phyloP scores from a whole-genome alignment of 2,797 vertebrate species.

The Semaprochilodus insignis region DNA sequence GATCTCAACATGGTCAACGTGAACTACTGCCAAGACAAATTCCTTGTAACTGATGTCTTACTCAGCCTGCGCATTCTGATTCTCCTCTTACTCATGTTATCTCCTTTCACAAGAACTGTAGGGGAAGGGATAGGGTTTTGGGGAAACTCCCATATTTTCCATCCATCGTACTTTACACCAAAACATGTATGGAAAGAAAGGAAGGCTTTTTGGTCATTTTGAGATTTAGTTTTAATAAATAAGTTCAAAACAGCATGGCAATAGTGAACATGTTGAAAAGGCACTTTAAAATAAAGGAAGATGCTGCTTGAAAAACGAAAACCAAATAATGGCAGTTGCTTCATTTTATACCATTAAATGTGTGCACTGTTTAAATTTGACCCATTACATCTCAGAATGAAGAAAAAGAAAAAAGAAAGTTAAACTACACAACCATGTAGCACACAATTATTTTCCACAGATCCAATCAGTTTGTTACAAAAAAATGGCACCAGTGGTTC shows the following conservation, averaged over 20 bases:
- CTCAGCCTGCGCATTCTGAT: background rate
- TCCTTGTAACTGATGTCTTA: background rate
- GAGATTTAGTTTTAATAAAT: slow-evolving; percentile 54
- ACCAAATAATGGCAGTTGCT: background rate
- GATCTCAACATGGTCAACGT: too few relatives aligned
- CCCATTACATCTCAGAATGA: background rate
- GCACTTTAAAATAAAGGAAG: slow-evolving; percentile 50
- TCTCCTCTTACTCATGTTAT: background rate
- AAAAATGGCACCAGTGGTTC: slow-evolving; percentile 8
- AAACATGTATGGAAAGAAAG: background rate
- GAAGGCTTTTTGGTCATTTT: slow-evolving; percentile 22
- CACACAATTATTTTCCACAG: slow-evolving; percentile 1
- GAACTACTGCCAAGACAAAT: too few relatives aligned
- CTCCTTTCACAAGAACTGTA: background rate
- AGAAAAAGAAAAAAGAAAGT: background rate
- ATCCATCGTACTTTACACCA: too few relatives aligned
- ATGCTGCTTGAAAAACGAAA: background rate
- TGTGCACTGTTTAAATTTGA: background rate
- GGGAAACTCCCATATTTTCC: too few relatives aligned
- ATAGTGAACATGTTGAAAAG: slow-evolving; percentile 53
- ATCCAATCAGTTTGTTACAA: background rate
- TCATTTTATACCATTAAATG: background rate
- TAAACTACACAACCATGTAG: slow-evolving; percentile 4
- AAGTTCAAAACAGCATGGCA: slow-evolving; percentile 46
- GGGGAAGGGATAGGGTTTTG: too few relatives aligned